phyloP scores from a whole-genome alignment of 1,140 invertebrate species.

The Drosophila serrata region DNA sequence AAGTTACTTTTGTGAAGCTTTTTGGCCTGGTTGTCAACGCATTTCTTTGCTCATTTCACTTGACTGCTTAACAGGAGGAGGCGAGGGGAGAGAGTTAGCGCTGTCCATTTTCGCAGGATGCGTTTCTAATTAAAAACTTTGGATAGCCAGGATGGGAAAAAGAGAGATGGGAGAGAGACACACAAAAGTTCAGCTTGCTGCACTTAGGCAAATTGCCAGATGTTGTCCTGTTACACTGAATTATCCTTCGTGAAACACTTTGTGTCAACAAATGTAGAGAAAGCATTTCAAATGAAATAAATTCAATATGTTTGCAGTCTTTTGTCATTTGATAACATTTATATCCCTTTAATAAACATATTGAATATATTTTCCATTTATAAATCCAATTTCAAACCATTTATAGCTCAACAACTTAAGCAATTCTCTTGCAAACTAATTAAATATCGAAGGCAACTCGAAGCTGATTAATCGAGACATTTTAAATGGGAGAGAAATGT shows the following conservation, averaged over 20 bases:
- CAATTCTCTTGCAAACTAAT: background rate
- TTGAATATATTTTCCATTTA: background rate
- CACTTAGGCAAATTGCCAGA: conserved; percentile 81
- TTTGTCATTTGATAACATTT: background rate
- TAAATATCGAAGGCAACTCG: background rate
- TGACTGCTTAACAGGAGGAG: conserved; percentile 53
- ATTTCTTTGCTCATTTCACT: conserved; percentile 79
- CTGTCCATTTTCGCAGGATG: conserved; percentile 64
- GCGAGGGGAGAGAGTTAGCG: conserved; percentile 9
- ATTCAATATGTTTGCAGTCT: background rate
- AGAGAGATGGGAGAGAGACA: conserved; percentile 1
- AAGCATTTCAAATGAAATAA: conserved; percentile 1
- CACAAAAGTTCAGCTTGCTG: conserved; percentile 58
- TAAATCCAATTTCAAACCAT: too few relatives aligned
- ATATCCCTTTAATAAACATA: background rate
- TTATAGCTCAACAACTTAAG: background rate
- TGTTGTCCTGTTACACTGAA: conserved; percentile 44
- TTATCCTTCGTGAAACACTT: conserved; percentile 19
- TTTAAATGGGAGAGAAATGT: conserved; percentile 34
- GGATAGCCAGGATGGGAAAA: conserved; percentile 8
- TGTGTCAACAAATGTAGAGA: background rate
- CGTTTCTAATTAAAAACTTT: conserved; percentile 83
- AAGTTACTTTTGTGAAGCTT: conserved; percentile 74
- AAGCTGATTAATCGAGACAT: conserved; percentile 62
- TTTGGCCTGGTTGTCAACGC: conserved; percentile 77